Evolutionary conservation across 2,113 vertebrate genomes (phyloP), one percentile per base, ranked within the genome.

Genomic region (Sciurus niger): DNA sequence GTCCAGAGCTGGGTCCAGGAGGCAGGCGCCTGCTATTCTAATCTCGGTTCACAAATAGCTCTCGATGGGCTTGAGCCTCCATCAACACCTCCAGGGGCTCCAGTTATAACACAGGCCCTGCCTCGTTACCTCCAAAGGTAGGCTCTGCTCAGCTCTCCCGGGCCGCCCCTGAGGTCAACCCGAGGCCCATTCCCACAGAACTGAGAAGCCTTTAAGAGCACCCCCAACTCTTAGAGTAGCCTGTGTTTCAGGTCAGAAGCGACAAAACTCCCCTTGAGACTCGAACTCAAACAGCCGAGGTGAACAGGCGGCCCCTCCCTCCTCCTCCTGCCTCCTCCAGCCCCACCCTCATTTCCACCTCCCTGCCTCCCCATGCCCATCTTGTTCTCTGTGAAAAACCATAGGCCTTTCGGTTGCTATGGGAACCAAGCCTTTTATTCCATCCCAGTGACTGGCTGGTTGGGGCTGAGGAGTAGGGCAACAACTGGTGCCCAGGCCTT

Each of bases 351-450:
- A 65, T 40, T 73, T 79, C 73, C 40, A 65, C 48, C 91, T 92
- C 88, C 16, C 46, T 79, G 83, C 77, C 43, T 32, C 95, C 93
- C 84, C 92, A 92, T 63, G 76, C 95, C 76, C 87, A 97, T 95
- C 96, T 89, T 95, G 70, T 78, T 79, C 86, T 89, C 91, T 51
- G 74, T 96, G 94, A 96, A 97, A 97, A 95, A 93, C 91, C 40
- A 16, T 82, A 97, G 96, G 63, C 53, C 87, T 82, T 96, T 60
- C 2, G 24, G 97, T 98, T 98, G 97, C 93, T 93, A 96, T 95
- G 97, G 97, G 86, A 97, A 97, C 98, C 96, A 89, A 98, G 92
- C 95, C 97, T 97, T 77, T 96, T 97, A 85, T 96, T 98, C 97
- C 90, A 94, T 98, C 98, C 98, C 97, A 97, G 30, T 89, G 95